phyloP scores from a whole-genome alignment of 35 echinoderm and acorn worm species.

The Stichopus chloronotus region DNA sequence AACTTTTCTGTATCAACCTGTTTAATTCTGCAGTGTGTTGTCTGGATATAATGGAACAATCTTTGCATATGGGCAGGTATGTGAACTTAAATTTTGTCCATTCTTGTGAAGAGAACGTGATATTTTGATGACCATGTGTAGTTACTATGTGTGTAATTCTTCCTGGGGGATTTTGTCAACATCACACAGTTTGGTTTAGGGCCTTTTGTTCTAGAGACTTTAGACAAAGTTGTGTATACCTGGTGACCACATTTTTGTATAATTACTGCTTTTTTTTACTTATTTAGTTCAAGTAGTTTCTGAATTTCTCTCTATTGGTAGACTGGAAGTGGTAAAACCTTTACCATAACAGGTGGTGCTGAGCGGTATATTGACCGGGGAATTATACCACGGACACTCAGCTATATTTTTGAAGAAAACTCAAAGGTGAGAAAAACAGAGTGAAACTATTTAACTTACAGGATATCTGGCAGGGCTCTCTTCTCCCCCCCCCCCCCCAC shows the following conservation, averaged over 20 bases:
- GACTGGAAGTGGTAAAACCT: conserved; percentile 99
- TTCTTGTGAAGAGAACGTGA: too few species aligned
- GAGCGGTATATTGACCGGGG: conserved; percentile 92
- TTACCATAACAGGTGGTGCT: conserved; percentile 95
- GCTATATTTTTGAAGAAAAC: conserved; percentile 91
- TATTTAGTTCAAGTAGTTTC: neutral
- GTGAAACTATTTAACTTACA: neutral
- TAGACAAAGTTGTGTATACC: too few species aligned
- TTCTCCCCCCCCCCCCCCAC: too few species aligned
- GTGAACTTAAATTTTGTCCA: neutral
- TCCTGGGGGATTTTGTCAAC: too few species aligned
- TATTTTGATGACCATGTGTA: too few species aligned
- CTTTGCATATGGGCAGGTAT: conserved; percentile 99
- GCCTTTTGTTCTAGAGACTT: too few species aligned
- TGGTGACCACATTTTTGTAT: too few species aligned
- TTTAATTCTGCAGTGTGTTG: conserved; percentile 69
- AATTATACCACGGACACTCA: conserved; percentile 91
- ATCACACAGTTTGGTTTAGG: too few species aligned
- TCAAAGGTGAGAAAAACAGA: conserved; percentile 69
- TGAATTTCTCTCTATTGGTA: conserved; percentile 51
- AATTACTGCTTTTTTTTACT: neutral
- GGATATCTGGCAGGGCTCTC: too few species aligned
- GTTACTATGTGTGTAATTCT: too few species aligned
- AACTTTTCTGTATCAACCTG: neutral
- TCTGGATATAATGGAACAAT: conserved; percentile 99